Evolutionary conservation across 2,113 vertebrate genomes (phyloP).

Genomic region (Cyprinodon variegatus): DNA sequence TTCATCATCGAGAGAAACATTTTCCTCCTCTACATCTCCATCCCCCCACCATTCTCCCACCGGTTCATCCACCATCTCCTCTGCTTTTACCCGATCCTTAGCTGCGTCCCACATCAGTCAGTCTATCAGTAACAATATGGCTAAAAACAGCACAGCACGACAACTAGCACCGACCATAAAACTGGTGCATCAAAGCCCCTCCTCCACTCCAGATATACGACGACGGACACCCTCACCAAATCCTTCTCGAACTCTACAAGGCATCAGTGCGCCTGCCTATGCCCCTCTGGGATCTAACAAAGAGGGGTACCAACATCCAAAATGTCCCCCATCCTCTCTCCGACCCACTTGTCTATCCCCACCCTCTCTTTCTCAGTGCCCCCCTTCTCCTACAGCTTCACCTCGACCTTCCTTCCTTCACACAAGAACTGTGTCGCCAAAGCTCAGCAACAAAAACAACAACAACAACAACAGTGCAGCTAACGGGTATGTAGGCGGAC

Average conservation of each 20-base stretch:
- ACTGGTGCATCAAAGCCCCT: constrained; percentile 22
- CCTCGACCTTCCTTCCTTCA: constrained; percentile 36
- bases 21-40: constrained; percentile 24
- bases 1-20: constrained; percentile 22
- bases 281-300: constrained; percentile 18
- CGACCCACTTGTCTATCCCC: constrained; percentile 45
- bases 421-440: constrained; percentile 14
- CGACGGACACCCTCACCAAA: constrained; percentile 65
- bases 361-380: constrained; percentile 4
- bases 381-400: constrained; percentile 32
- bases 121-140: constrained; percentile 85
- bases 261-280: neutral
- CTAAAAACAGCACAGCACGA: constrained; percentile 62
- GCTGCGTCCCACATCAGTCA: constrained; percentile 87
- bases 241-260: constrained; percentile 6
- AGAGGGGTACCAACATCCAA: constrained; percentile 39
- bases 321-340: constrained; percentile 32
- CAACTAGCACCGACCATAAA: constrained; percentile 25
- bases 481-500: neutral
- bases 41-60: constrained; percentile 46
- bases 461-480: constrained; percentile 15
- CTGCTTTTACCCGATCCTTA: constrained; percentile 80
- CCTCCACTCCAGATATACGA: constrained; percentile 15
- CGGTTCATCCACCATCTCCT: constrained; percentile 68
- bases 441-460: constrained; percentile 69